Percentiles rank a stretch among this genome's conserved stretches.
phyloP scores from a whole-genome alignment of 2,113 vertebrate species.

The Pangasianodon gigas region DNA sequence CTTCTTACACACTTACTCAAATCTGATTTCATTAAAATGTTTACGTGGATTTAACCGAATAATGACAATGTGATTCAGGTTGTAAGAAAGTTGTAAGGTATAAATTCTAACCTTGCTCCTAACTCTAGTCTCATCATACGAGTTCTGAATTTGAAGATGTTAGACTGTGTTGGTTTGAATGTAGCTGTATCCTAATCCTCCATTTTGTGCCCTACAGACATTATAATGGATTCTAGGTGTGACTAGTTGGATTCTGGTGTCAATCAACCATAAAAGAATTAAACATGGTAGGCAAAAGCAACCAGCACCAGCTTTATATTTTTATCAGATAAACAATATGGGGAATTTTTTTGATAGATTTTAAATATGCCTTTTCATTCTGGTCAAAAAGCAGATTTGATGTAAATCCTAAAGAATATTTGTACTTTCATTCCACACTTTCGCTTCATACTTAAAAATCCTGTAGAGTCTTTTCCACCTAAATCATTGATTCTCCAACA shows the following conservation, averaged over 20 bases:
- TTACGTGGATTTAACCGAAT: not conserved
- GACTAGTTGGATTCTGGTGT: not conserved
- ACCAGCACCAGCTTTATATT: not conserved
- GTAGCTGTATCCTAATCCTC: not conserved
- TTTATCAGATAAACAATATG: not conserved
- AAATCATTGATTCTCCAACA: slow-evolving; percentile 51
- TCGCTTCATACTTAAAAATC: not conserved
- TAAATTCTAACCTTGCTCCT: not conserved
- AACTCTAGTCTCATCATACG: not conserved
- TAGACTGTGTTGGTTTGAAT: not conserved
- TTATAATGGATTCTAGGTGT: not conserved
- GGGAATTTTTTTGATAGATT: not conserved
- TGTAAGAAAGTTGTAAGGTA: not conserved
- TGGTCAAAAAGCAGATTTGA: not conserved
- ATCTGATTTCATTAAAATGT: not conserved
- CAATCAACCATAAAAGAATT: not conserved
- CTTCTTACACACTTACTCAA: not conserved
- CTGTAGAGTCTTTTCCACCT: slow-evolving; percentile 13
- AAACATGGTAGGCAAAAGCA: not conserved
- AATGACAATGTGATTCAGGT: not conserved
- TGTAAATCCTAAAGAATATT: not conserved
- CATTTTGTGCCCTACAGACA: not conserved
- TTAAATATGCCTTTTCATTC: not conserved
- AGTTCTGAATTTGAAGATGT: not conserved
- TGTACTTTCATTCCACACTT: not conserved